A percentile compares a stretch with the other conserved stretches of the same genome.
phyloP scores from a whole-genome alignment of 2,888 invertebrate species.

The Drosophila nigricruria region DNA sequence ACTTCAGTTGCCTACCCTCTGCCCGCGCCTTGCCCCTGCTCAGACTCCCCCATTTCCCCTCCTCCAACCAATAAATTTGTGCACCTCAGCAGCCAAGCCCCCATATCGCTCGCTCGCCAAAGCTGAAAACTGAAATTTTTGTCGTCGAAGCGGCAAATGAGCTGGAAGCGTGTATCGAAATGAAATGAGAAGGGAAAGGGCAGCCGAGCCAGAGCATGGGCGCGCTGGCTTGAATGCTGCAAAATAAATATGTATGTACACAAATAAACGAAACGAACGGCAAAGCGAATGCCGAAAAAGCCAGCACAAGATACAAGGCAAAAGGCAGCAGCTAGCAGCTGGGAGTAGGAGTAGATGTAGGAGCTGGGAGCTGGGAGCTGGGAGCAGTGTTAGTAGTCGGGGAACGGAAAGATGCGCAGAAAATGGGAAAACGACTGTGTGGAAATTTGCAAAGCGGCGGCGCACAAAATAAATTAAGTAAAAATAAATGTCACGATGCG shows the following conservation, averaged over 20 bases:
- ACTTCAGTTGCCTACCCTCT: constrained; percentile 27
- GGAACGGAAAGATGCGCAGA: constrained; percentile 40
- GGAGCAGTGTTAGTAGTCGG: not conserved
- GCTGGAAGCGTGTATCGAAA: constrained; percentile 71
- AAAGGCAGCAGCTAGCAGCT: constrained; percentile 9
- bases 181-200: constrained; percentile 12
- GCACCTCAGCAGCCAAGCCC: constrained; percentile 41
- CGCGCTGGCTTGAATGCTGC: constrained; percentile 46
- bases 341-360: constrained; percentile 3
- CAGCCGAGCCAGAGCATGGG: not conserved
- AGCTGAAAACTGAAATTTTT: constrained; percentile 74
- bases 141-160: constrained; percentile 80
- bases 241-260: constrained; percentile 76
- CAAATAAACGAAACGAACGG: constrained; percentile 58
- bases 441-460: constrained; percentile 72
- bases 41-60: too few relatives aligned
- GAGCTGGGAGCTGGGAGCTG: not conserved
- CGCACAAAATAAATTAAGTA: constrained; percentile 81
- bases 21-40: not conserved
- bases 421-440: constrained; percentile 56
- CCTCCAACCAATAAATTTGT: constrained; percentile 39
- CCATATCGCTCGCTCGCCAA: constrained; percentile 33
- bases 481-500: constrained; percentile 78
- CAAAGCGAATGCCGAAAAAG: constrained; percentile 56
- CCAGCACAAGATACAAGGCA: constrained; percentile 29